A percentile compares a stretch with the other conserved stretches of the same genome.
phyloP scores from a whole-genome alignment of 1,140 invertebrate genomes.

The Drosophila sproati region DNA sequence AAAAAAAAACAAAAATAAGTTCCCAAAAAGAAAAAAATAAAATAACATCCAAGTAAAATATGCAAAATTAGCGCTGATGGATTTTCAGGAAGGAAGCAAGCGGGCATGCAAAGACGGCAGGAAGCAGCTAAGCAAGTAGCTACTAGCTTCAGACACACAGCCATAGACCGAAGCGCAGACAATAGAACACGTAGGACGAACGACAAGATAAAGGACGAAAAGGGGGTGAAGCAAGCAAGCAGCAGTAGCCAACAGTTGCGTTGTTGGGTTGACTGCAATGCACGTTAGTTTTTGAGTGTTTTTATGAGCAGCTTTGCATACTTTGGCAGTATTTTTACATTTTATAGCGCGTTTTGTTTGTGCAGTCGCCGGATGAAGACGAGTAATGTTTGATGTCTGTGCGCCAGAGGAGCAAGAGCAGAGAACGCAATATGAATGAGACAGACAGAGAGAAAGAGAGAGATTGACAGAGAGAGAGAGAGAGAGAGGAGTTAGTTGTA shows the following conservation, averaged over 20 bases:
- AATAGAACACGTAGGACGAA: conserved; percentile 13
- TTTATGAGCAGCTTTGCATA: conserved; percentile 82
- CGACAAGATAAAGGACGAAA: background rate
- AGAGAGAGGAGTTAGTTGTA: conserved; percentile 35
- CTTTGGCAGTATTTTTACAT: conserved; percentile 79
- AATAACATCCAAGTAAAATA: conserved; percentile 69
- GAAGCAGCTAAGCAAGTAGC: conserved; percentile 77
- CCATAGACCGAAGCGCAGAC: conserved; percentile 30
- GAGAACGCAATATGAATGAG: too few relatives aligned
- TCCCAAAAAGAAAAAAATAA: conserved; percentile 33
- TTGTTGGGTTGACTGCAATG: conserved; percentile 51
- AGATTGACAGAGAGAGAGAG: background rate
- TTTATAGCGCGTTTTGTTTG: conserved; percentile 77
- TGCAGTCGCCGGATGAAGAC: conserved; percentile 69
- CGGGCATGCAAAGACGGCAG: conserved; percentile 63
- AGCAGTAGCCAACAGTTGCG: conserved; percentile 37
- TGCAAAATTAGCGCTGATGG: conserved; percentile 83
- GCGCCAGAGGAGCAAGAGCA: background rate
- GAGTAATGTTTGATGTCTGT: conserved; percentile 46
- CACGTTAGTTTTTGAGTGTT: conserved; percentile 76
- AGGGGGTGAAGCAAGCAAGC: conserved; percentile 4
- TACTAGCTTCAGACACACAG: conserved; percentile 57
- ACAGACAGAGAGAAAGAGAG: background rate
- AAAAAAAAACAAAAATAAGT: too few relatives aligned
- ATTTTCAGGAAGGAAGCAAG: conserved; percentile 77